Percentiles rank a stretch among this genome's conserved stretches.
phyloP scores from a whole-genome alignment of 2,888 invertebrate species.

The Andrena haemorrhoa region DNA sequence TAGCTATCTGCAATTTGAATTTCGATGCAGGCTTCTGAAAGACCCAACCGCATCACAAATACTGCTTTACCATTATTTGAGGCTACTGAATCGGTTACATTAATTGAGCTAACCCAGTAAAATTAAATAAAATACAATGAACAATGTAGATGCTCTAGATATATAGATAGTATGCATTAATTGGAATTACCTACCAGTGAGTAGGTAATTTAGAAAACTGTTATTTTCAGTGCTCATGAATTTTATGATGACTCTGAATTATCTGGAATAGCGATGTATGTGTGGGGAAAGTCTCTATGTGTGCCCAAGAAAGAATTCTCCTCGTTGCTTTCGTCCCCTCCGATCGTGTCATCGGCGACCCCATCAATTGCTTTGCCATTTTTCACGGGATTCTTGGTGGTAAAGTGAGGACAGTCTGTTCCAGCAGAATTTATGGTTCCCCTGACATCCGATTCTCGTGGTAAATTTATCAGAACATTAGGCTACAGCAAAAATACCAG shows the following conservation, averaged over 20 bases:
- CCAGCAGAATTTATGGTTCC: conserved; percentile 36
- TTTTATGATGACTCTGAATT: background rate
- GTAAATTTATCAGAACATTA: conserved; percentile 46
- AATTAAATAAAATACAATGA: no score
- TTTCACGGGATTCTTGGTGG: conserved; percentile 31
- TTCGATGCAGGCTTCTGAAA: no score
- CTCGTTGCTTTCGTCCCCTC: conserved; percentile 10
- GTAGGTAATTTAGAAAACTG: no score
- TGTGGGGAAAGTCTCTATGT: conserved; percentile 3
- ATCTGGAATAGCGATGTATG: conserved; percentile 17
- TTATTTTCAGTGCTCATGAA: no score
- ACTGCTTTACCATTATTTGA: no score
- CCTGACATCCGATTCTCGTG: conserved; percentile 19
- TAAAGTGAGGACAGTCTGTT: background rate
- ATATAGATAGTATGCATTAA: no score
- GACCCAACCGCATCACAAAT: no score
- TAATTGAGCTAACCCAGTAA: no score
- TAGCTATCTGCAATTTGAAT: no score
- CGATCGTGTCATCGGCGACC: background rate
- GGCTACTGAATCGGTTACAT: no score
- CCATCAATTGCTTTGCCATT: conserved; percentile 44
- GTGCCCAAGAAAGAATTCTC: background rate
- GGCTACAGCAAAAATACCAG: conserved; percentile 24
- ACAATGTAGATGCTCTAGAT: no score
- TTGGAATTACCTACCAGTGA: no score